Evolutionary conservation across 2,888 invertebrate genomes (phyloP).

Genomic region (Eupithecia abbreviata): DNA sequence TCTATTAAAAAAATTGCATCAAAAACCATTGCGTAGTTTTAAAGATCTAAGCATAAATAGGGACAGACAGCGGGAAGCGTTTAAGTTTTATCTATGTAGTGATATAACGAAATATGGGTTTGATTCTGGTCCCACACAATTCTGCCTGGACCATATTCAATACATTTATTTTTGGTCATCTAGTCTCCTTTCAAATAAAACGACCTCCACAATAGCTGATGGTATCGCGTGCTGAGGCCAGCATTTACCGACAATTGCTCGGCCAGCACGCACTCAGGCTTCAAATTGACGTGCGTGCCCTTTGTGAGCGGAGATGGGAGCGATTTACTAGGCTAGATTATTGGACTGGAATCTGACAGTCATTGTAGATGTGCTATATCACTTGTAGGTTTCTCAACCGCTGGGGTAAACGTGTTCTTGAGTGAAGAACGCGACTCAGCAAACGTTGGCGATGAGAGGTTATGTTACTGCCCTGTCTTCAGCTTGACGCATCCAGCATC

Average conservation of each 20-base stretch:
- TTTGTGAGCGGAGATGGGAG: constrained; percentile 6
- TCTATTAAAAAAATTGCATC: too few species aligned
- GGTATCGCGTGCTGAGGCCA: constrained; percentile 67
- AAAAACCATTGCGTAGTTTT: too few species aligned
- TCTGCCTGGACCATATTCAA: not conserved
- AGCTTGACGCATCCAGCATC: too few species aligned
- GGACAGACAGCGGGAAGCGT: too few species aligned
- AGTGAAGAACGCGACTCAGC: too few species aligned
- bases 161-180: not conserved
- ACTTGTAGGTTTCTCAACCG: too few species aligned
- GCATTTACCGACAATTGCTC: constrained; percentile 80
- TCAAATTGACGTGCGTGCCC: constrained; percentile 62
- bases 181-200: not conserved
- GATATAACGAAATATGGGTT: not conserved
- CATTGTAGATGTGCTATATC: not conserved
- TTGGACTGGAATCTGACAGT: not conserved
- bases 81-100: too few species aligned
- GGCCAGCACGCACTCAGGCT: constrained; percentile 71
- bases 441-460: too few species aligned
- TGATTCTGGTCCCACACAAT: not conserved
- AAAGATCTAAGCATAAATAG: too few species aligned
- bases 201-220: not conserved
- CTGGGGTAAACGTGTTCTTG: too few species aligned
- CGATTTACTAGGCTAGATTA: not conserved
- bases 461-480: too few species aligned